Evolutionary conservation across 1,140 invertebrate species (phyloP), one percentile per base, ranked within the genome.

Genomic region (Drosophila athabasca): DNA sequence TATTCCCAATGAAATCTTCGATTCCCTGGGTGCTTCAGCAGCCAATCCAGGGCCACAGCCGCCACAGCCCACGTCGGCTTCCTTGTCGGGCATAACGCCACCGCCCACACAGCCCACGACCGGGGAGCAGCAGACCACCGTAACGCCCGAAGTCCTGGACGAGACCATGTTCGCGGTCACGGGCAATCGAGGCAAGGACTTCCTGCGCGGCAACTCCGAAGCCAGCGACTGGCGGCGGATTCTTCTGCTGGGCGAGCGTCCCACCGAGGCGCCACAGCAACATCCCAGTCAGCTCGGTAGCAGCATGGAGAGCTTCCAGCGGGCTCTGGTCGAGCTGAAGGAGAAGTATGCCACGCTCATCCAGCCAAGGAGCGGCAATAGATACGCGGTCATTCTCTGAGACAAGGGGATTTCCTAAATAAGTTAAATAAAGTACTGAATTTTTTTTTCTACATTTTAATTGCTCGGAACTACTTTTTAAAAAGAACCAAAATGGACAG

Each of bases 231-330:
- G 83, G 83, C 68, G 84, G 7, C 69, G 83, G 6, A 62, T 84
- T 8, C 52, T 88, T 0, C 65, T 88, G 1, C 45, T 88, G 41
- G 83, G 83, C 0, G 83, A 88, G 62, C 62, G 29, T 3, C 67
- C 31, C 22, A 29, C 24, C 19, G 19, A n/a, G 58, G 26, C 11
- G 9, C 51, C 19, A 24, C 45, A 44, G 2, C 62, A 74, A 13
- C 62, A 29, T 50, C 22, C 65, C 17, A 79, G 54, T 7, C 61
- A 81, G 41, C 39, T 88, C 29, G 83, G 70, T 46, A 79, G 8
- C 52, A 88, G 72, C 76, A 70, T 88, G 84, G 84, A 88, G 24
- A 83, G 62, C 49, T 88, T 88, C 11, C 83, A 88, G 26, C 67
- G 72, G 0, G 83, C 83, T 3, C 52, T 88, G 26, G 72, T 74